These are phyloP conservation scores for Lutjanus erythropterus DNA, from an alignment of 2,113 vertebrate genomes.

Conservation along the genomic window DNA sequence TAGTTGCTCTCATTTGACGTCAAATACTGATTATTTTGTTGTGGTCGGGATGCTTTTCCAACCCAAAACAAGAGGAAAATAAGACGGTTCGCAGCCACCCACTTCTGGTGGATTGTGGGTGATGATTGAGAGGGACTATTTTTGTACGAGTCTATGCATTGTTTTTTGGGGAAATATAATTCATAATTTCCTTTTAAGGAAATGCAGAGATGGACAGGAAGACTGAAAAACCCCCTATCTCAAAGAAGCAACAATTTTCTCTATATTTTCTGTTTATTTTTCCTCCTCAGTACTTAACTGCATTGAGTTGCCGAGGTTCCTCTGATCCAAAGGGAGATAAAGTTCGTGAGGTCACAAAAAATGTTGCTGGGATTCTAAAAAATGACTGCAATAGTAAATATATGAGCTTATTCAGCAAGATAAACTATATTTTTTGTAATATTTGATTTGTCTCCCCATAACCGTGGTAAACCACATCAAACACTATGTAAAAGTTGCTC, in stretches of 20 bases:
- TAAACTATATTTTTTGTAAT: background rate
- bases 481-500: background rate
- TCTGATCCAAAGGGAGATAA: background rate
- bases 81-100: no score
- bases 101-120: no score
- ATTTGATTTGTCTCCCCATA: background rate
- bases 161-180: no score
- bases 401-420: background rate
- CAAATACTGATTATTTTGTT: no score
- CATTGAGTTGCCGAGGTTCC: background rate
- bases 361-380: background rate
- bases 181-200: no score
- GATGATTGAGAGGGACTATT: no score
- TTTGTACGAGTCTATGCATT: no score
- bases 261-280: background rate
- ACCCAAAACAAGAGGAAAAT: no score
- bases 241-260: background rate
- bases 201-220: background rate
- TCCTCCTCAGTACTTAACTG: background rate
- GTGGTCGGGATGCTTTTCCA: no score
- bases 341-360: background rate
- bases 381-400: background rate
- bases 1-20: no score
- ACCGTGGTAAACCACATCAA: background rate
- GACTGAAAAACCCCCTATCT: background rate